Conservation (phyloP, 2,797 vertebrate genomes). For the Myotis myotis region DNA sequence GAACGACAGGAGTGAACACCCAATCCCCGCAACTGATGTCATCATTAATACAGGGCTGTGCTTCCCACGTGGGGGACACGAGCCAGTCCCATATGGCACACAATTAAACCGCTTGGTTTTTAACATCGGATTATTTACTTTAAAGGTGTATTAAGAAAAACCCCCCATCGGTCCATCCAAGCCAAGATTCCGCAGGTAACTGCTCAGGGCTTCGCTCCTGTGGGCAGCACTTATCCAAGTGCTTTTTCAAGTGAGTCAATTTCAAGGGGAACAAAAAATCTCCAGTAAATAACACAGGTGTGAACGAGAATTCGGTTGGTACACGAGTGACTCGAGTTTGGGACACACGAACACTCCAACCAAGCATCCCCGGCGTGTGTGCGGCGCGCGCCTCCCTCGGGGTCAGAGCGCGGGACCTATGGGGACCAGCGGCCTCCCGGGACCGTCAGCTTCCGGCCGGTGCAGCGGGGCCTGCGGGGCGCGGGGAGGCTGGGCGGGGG, state of each 20-base stretch:
- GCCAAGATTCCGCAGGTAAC: neutral
- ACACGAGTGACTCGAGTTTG: neutral
- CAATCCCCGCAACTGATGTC: neutral
- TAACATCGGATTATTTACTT: neutral
- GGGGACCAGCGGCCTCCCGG: neutral
- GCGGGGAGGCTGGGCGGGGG: neutral
- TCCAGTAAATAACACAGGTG: neutral
- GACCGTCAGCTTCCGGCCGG: neutral
- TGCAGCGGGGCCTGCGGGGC: rapidly evolving
- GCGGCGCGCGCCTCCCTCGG: neutral
- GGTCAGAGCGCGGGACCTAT: neutral
- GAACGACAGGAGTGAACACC: neutral
- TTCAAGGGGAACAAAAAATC: neutral
- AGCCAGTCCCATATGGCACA: neutral
- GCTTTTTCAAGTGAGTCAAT: neutral
- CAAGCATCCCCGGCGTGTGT: neutral
- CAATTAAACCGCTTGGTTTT: neutral
- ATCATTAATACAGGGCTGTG: neutral
- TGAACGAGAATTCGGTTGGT: neutral
- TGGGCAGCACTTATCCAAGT: neutral
- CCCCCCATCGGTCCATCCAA: neutral
- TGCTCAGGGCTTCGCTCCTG: neutral
- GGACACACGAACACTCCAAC: neutral
- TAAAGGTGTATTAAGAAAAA: neutral
- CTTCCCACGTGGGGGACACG: neutral